A percentile compares a stretch with the other conserved stretches of the same genome.
Evolutionary conservation across 2,113 vertebrate genomes (phyloP).

Genomic region (Alethe diademata): DNA sequence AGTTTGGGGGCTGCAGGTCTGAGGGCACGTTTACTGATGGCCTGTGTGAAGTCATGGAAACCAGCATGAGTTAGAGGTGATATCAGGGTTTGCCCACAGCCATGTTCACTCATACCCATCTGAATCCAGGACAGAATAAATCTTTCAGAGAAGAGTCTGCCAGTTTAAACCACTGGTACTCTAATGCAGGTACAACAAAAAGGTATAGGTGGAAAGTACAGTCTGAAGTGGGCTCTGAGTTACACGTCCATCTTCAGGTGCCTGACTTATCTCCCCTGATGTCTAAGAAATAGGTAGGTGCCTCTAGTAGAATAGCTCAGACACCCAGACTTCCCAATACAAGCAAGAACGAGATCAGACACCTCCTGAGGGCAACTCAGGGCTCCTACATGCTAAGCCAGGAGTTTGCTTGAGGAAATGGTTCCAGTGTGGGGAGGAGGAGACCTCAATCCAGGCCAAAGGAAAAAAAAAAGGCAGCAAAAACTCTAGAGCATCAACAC

Average conservation of each 20-base stretch:
- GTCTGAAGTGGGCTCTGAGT: neutral
- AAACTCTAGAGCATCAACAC: neutral
- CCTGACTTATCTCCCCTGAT: neutral
- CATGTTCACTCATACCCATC: neutral
- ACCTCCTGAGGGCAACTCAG: neutral
- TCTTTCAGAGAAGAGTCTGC: neutral
- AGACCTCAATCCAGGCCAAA: neutral
- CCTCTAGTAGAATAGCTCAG: neutral
- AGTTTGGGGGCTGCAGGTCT: neutral
- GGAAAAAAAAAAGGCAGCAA: neutral
- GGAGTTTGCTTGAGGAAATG: neutral
- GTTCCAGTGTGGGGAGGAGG: neutral
- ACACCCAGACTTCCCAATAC: constrained; percentile 11
- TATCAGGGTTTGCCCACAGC: neutral
- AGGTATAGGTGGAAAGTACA: neutral
- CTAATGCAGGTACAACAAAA: neutral
- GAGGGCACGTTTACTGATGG: neutral
- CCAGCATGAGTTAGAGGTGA: neutral
- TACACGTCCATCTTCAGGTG: neutral
- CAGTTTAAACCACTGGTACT: neutral
- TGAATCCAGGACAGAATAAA: neutral
- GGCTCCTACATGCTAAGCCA: neutral
- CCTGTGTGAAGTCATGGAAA: neutral
- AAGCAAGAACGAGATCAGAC: constrained; percentile 6
- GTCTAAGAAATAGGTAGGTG: neutral